Percentiles rank a stretch among this genome's conserved stretches.
Conservation (phyloP, 2,888 invertebrate genomes). For the Melieria crassipennis region DNA sequence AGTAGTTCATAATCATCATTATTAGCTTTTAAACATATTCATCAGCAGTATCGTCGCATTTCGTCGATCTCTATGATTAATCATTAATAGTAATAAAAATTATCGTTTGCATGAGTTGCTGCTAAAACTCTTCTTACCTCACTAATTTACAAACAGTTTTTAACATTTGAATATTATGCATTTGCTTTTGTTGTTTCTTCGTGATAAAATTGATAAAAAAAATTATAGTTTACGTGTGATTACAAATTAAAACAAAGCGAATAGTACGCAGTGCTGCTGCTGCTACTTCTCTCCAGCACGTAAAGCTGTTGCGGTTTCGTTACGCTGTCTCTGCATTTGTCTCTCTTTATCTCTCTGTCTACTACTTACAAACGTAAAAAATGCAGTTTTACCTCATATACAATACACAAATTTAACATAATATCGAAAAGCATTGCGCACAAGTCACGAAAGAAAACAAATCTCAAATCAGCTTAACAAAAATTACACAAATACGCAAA, state of each 20-base stretch:
- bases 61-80: too few relatives aligned
- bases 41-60: too few relatives aligned
- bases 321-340: too few relatives aligned
- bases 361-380: too few relatives aligned
- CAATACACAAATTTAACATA: slow-evolving; percentile 25
- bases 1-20: slow-evolving; percentile 20
- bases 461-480: slow-evolving; percentile 39
- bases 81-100: slow-evolving; percentile 32
- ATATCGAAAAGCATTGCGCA: not conserved
- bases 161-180: not conserved
- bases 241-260: slow-evolving; percentile 20
- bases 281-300: not conserved
- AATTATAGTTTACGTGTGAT: too few relatives aligned
- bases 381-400: too few relatives aligned
- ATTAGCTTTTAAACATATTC: slow-evolving; percentile 21
- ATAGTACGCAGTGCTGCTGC: slow-evolving; percentile 8
- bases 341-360: too few relatives aligned
- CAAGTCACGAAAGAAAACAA: not conserved
- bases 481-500: slow-evolving; percentile 41
- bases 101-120: slow-evolving; percentile 1
- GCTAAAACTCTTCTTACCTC: not conserved
- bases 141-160: not conserved
- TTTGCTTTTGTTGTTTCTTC: too few relatives aligned
- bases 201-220: too few relatives aligned
- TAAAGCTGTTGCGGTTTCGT: slow-evolving; percentile 29